Evolutionary conservation across 2,888 invertebrate genomes (phyloP).

Genomic region (Alitta virens): DNA sequence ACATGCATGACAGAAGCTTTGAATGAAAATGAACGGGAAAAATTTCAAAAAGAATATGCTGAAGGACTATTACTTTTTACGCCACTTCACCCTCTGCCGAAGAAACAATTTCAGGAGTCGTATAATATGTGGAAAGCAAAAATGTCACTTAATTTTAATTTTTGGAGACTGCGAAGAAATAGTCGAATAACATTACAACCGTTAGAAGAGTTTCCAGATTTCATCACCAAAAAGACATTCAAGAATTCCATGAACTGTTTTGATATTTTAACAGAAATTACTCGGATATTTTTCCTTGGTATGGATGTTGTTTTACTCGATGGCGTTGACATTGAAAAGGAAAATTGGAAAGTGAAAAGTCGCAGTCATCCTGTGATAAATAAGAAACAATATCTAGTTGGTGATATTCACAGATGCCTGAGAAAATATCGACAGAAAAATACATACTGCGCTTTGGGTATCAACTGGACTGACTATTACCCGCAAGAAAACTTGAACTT

Average conservation of each 20-base stretch:
- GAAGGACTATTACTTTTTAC: not conserved
- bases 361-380: slow-evolving; percentile 37
- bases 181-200: slow-evolving; percentile 45
- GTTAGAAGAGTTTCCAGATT: slow-evolving; percentile 44
- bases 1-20: too few species aligned
- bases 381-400: slow-evolving; percentile 41
- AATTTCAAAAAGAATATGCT: too few species aligned
- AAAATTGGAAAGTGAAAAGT: slow-evolving; percentile 35
- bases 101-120: slow-evolving; percentile 30
- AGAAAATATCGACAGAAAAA: slow-evolving; percentile 36
- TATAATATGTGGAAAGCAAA: slow-evolving; percentile 43
- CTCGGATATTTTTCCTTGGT: slow-evolving; percentile 42
- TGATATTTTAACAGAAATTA: slow-evolving; percentile 39
- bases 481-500: slow-evolving; percentile 50
- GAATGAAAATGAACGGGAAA: too few species aligned
- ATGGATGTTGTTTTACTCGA: slow-evolving; percentile 36
- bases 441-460: slow-evolving; percentile 46
- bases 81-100: not conserved
- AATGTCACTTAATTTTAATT: slow-evolving; percentile 32
- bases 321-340: slow-evolving; percentile 28
- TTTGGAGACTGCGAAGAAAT: slow-evolving; percentile 31
- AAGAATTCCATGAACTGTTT: slow-evolving; percentile 15
- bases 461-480: slow-evolving; percentile 52
- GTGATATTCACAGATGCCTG: slow-evolving; percentile 38
- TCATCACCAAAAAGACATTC: slow-evolving; percentile 35